Conservation (phyloP, 2,888 invertebrate genomes). For the Chrysolina americana region DNA sequence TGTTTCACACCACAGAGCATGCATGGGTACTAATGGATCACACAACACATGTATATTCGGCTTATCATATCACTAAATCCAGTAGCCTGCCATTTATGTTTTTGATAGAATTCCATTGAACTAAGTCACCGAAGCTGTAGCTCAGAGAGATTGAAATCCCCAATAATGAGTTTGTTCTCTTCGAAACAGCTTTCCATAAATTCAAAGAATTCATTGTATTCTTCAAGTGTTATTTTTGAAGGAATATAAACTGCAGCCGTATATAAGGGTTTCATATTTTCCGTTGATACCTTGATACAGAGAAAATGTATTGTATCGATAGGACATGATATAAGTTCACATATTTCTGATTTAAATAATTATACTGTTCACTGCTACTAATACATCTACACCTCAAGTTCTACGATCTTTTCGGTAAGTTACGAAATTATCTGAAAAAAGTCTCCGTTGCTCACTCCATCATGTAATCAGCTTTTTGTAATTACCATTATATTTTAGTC, state of each 20-base stretch:
- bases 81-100: too few relatives aligned
- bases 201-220: constrained; percentile 16
- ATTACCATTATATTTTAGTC: too few relatives aligned
- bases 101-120: too few relatives aligned
- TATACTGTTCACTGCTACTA: constrained; percentile 21
- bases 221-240: constrained; percentile 14
- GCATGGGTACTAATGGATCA: neutral
- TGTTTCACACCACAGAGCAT: too few relatives aligned
- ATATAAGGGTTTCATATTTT: constrained; percentile 13
- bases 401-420: constrained; percentile 11
- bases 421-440: constrained; percentile 16
- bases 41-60: too few relatives aligned
- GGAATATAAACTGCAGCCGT: constrained; percentile 22
- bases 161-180: constrained; percentile 16
- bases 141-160: constrained; percentile 13
- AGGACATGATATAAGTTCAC: constrained; percentile 13
- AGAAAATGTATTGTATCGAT: constrained; percentile 17
- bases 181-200: too few relatives aligned
- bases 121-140: neutral
- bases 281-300: constrained; percentile 16
- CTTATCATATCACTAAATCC: too few relatives aligned
- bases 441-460: too few relatives aligned
- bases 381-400: constrained; percentile 11
- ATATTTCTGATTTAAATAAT: neutral
- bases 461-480: too few relatives aligned